Percentiles rank a stretch among this genome's conserved stretches.
phyloP scores from a whole-genome alignment of 2,888 invertebrate genomes.

The Norana najaformis region DNA sequence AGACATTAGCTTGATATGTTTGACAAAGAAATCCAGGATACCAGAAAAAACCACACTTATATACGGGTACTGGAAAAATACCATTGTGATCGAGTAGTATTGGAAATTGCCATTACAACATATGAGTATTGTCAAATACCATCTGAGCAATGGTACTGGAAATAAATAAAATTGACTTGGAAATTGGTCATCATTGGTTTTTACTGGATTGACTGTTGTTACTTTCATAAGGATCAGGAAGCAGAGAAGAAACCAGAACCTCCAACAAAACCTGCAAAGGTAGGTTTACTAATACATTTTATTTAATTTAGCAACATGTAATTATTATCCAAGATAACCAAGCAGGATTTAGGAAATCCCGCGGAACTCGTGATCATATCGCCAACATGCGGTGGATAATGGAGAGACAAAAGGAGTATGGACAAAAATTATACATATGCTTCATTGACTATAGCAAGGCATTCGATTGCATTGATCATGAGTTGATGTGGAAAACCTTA shows the following conservation, averaged over 20 bases:
- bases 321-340: no score
- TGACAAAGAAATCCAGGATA: neutral
- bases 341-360: no score
- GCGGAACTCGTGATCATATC: no score
- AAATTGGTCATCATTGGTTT: neutral
- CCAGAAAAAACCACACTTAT: neutral
- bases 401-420: no score
- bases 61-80: neutral
- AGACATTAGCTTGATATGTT: neutral
- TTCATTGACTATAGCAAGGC: no score
- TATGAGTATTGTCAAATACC: neutral
- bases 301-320: no score
- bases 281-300: neutral
- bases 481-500: no score
- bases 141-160: neutral
- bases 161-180: neutral
- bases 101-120: neutral
- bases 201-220: neutral
- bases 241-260: neutral
- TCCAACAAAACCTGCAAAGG: conserved; percentile 5
- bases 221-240: neutral
- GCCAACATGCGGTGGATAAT: no score
- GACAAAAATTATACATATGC: no score
- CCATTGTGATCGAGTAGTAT: neutral
- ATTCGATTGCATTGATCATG: no score